Evolutionary conservation across 2,888 invertebrate species (phyloP), one percentile per base, ranked within the genome.

Genomic region (Amblyjoppa proteus): DNA sequence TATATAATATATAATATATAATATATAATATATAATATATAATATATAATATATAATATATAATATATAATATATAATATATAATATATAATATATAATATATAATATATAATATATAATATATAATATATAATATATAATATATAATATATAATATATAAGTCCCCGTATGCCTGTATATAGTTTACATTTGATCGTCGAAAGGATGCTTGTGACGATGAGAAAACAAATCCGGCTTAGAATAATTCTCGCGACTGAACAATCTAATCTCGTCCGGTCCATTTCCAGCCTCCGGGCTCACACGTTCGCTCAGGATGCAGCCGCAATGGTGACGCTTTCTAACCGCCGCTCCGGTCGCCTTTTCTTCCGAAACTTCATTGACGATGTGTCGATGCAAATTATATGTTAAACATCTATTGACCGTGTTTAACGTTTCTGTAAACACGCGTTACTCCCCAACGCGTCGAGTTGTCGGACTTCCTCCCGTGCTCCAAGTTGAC

Each of bases 251-350:
- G 4, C 41, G 66, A 68, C 38, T 13, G 41, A 68, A 11, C 9
- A 20, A 38, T 41, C 66, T 68, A 41, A 68, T 41, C 66, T 68
- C 41, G 66, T 41, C 38, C n/a, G 66, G 9, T 68, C 66, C 66
- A 41, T 68, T 68, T 68, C 9, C 25, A 68, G 38, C 11, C 25
- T 41, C 13, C 66, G 7, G 20, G 66, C n/a, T n/a, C 34, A 38
- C 34, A 38, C 61, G 31, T 61, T 61, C 31, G 61, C 61, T 25
- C 16, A 16, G 66, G n/a, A n/a, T n/a, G 41, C 66, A 41, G 41
- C 66, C 66, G 41, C 41, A 68, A 68, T 20, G 38, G 41, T 11
- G 66, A 20, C 41, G 41, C 66, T 41, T 68, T 41, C 41, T 20
- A 61, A 31, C 61, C 34, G n/a, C 61, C 16, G 16, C 2, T 20